phyloP scores from a whole-genome alignment of 2,797 vertebrate genomes.

The Mormyrops boulengeri region DNA sequence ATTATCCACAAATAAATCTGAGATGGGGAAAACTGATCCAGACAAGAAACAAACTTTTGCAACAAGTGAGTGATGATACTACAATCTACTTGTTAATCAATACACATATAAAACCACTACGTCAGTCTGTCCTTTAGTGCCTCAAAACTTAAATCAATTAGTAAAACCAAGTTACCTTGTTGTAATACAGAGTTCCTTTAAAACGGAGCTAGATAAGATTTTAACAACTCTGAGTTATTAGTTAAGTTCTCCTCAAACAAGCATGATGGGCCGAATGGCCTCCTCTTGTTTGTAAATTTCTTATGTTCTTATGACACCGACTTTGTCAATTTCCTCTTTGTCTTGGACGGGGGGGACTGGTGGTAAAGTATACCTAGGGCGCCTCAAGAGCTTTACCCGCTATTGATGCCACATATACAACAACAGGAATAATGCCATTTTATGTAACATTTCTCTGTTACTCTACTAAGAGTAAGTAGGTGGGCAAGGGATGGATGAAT shows the following conservation, averaged over 20 bases:
- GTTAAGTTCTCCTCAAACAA: no score
- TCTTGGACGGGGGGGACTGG: neutral
- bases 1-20: slow-evolving; percentile 38
- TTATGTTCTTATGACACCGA: neutral
- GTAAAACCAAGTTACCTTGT: neutral
- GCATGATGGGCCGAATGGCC: no score
- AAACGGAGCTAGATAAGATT: no score
- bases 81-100: neutral
- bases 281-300: no score
- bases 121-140: neutral
- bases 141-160: neutral
- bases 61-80: slow-evolving; percentile 55
- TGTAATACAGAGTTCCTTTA: neutral
- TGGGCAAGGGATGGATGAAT: neutral
- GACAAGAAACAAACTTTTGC: slow-evolving; percentile 38
- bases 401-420: neutral
- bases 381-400: neutral
- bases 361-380: neutral
- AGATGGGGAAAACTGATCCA: slow-evolving; percentile 37
- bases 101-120: neutral
- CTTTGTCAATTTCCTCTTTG: neutral
- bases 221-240: no score
- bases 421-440: neutral
- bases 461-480: neutral
- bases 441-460: neutral